These are phyloP conservation scores for Dinoponera quadriceps DNA, from an alignment of 1,140 invertebrate species.

Conservation along the genomic window DNA sequence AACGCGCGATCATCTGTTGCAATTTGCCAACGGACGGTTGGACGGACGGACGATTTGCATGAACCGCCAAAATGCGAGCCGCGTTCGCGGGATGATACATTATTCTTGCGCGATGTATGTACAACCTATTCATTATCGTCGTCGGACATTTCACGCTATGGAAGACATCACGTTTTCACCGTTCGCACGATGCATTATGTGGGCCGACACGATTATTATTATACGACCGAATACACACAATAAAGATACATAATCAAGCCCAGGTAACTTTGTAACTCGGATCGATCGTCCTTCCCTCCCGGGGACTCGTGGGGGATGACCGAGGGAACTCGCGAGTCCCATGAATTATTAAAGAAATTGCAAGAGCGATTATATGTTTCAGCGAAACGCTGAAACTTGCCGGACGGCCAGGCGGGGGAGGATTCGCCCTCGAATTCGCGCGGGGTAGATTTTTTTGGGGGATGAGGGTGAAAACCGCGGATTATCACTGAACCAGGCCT, in stretches of 20 bases:
- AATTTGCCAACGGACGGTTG: not conserved
- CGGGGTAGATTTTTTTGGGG: too few relatives aligned
- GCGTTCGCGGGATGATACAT: conserved; percentile 14
- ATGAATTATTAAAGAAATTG: not conserved
- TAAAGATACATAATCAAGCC: not conserved
- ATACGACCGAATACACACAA: conserved; percentile 13
- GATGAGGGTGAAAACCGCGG: too few relatives aligned
- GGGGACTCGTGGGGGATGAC: not conserved
- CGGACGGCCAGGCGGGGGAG: too few relatives aligned
- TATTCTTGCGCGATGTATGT: conserved; percentile 29
- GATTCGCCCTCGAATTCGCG: too few relatives aligned
- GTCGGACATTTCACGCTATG: conserved; percentile 28
- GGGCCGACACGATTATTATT: conserved; percentile 14
- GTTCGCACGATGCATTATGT: conserved; percentile 33
- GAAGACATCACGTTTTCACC: conserved; percentile 45
- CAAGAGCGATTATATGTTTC: not conserved
- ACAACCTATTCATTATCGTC: conserved; percentile 47
- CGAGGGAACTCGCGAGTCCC: too few relatives aligned
- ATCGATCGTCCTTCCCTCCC: not conserved
- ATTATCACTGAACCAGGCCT: not conserved
- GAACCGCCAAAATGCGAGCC: not conserved
- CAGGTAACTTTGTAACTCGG: conserved; percentile 15
- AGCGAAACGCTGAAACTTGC: too few relatives aligned
- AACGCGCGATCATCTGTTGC: not conserved
- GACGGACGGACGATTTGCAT: conserved; percentile 1